phyloP scores from a whole-genome alignment of 2,797 vertebrate species.

The Lindbergichthys nudifrons region DNA sequence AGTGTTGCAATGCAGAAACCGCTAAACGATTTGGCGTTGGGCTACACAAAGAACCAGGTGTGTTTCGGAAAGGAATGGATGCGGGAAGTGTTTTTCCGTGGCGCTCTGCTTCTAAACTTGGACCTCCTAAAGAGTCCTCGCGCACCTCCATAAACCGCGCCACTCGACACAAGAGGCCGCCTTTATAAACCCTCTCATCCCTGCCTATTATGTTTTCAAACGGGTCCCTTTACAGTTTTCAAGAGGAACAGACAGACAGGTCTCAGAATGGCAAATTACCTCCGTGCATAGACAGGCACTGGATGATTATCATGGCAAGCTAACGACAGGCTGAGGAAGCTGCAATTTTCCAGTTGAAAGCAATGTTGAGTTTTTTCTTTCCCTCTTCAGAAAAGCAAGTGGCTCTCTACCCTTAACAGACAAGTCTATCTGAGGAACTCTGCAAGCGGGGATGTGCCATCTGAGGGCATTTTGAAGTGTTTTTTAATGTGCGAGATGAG shows the following conservation, averaged over 20 bases:
- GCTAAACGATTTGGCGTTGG: conserved; percentile 22
- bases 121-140: conserved; percentile 69
- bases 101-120: conserved; percentile 63
- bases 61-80: conserved; percentile 53
- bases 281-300: conserved; percentile 67
- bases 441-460: conserved; percentile 51
- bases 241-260: conserved; percentile 77
- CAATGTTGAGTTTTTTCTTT: conserved; percentile 55
- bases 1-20: conserved; percentile 13
- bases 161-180: conserved; percentile 71
- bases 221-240: conserved; percentile 74
- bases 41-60: conserved; percentile 77
- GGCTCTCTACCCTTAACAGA: conserved; percentile 72
- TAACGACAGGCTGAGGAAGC: conserved; percentile 78
- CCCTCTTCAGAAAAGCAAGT: conserved; percentile 58
- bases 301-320: conserved; percentile 79
- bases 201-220: conserved; percentile 75
- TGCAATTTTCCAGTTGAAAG: conserved; percentile 83
- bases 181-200: conserved; percentile 63
- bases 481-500: conserved; percentile 61
- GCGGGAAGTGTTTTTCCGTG: conserved; percentile 44
- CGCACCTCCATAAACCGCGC: conserved; percentile 63
- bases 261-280: conserved; percentile 83
- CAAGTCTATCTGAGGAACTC: conserved; percentile 63
- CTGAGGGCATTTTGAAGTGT: conserved; percentile 64